Evolutionary conservation across 1,140 invertebrate species (phyloP), one percentile per base, ranked within the genome.

Genomic region (Octopus sinensis): DNA sequence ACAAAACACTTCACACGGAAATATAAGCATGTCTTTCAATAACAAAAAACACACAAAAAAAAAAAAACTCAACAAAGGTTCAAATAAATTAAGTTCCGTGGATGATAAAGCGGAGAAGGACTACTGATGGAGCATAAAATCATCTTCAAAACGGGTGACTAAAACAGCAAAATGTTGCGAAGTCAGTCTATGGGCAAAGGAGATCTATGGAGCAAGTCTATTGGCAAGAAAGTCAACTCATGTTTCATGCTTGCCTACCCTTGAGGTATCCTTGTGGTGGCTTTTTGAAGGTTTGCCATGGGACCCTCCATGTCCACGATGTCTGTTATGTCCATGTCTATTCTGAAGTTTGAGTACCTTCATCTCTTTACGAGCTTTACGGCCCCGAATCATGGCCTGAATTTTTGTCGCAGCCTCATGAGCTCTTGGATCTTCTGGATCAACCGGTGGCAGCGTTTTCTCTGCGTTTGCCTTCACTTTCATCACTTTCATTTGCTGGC

Each of bases 331-430:
- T 7, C 68, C 13, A 30, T 30, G 52, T 23, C 53, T 80, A 10
- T 23, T 30, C 53, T 71, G 56, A 6, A 73, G 17, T n/a, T n/a
- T 75, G 10, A 56, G 54, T 3, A 53, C 23, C 54, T 81, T 75
- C 56, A 82, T 75, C 30, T 84, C 82, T 79, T 85, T 84, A 6
- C 79, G 94, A 93, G 88, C 95, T 95, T 51, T 95, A 62, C 83
- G 85, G 52, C 88, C 85, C 81, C 86, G 86, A 79, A 86, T 86
- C 30, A 80, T 78, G 4, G 87, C 84, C 77, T 88, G 88, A 87
- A 97, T 97, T 92, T 96, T 97, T 56, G 94, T 94, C 23, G 96
- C 96, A 13, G 96, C 96, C 12, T 79, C 56, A n/a, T 79, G n/a
- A 17, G n/a, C 52, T 30, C 53, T 17, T 6, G 78, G 78, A 62